A percentile compares a stretch with the other conserved stretches of the same genome.
Evolutionary conservation across 2,113 vertebrate species (phyloP).

Genomic region (Dasypus novemcinctus): DNA sequence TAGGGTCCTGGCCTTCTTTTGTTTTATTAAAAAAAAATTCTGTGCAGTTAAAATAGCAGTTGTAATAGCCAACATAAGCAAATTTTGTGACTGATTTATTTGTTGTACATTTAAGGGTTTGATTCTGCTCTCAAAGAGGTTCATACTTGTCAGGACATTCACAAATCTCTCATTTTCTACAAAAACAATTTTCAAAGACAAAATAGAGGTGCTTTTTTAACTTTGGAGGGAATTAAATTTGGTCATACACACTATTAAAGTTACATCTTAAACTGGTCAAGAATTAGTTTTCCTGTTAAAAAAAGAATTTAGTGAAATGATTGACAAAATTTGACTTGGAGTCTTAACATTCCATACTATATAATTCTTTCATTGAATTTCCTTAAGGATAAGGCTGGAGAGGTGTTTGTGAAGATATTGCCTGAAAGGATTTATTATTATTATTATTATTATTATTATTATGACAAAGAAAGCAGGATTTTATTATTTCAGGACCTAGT

Average conservation of each 20-base stretch:
- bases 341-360: background rate
- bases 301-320: slow-evolving; percentile 1
- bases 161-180: background rate
- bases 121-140: background rate
- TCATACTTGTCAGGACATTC: background rate
- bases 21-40: slow-evolving; percentile 23
- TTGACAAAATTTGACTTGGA: background rate
- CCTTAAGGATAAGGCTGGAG: background rate
- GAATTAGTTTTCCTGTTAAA: background rate
- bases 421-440: background rate
- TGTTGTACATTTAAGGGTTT: slow-evolving; percentile 3
- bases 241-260: background rate
- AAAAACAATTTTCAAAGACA: slow-evolving; percentile 7
- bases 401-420: background rate
- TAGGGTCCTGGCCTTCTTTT: background rate
- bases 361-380: background rate
- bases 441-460: background rate
- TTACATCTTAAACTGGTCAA: background rate
- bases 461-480: background rate
- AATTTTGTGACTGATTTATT: slow-evolving; percentile 10
- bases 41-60: slow-evolving; percentile 20
- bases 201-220: background rate
- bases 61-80: background rate
- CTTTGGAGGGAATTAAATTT: background rate
- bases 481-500: background rate